phyloP scores from a whole-genome alignment of 2,797 vertebrate species.

The Centroberyx gerrardi region DNA sequence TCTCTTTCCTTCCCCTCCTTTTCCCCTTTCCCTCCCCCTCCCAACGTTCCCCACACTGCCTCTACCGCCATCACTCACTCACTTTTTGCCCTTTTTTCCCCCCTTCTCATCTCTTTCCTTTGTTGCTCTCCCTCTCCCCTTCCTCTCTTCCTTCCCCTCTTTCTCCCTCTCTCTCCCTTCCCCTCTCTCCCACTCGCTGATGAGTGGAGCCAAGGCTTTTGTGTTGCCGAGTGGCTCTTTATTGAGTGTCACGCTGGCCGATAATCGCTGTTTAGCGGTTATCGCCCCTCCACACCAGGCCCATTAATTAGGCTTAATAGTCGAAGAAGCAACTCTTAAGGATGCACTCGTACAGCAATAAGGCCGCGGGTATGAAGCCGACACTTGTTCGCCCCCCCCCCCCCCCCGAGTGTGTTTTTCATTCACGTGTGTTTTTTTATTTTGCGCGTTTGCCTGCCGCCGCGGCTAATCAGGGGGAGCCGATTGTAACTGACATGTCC shows the following conservation, averaged over 20 bases:
- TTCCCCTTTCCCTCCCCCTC: not conserved
- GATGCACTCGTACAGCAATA: slow-evolving; percentile 67
- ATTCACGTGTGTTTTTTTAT: slow-evolving; percentile 30
- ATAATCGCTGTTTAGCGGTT: slow-evolving; percentile 80
- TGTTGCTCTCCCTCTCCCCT: slow-evolving; percentile 15
- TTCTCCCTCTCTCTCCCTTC: not conserved
- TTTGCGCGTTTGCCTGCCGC: slow-evolving; percentile 41
- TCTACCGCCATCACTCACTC: slow-evolving; percentile 56
- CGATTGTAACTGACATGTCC: slow-evolving; percentile 81
- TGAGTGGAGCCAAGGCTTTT: slow-evolving; percentile 63
- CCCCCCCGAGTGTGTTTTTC: slow-evolving; percentile 48
- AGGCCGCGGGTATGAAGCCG: slow-evolving; percentile 58
- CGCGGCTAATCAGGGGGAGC: slow-evolving; percentile 72
- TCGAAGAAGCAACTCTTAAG: slow-evolving; percentile 80
- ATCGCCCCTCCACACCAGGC: slow-evolving; percentile 81
- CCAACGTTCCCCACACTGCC: slow-evolving; percentile 46
- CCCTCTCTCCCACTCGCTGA: slow-evolving; percentile 28
- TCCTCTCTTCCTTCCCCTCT: not conserved
- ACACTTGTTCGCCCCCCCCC: slow-evolving; percentile 70
- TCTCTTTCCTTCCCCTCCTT: slow-evolving; percentile 1
- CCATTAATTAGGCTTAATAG: slow-evolving; percentile 86
- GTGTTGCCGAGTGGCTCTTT: slow-evolving; percentile 72
- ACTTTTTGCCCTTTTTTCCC: not conserved
- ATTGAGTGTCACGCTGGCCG: slow-evolving; percentile 79
- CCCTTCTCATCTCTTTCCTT: slow-evolving; percentile 55